Evolutionary conservation across 2,888 invertebrate genomes (phyloP).

Genomic region (Pterostichus niger): DNA sequence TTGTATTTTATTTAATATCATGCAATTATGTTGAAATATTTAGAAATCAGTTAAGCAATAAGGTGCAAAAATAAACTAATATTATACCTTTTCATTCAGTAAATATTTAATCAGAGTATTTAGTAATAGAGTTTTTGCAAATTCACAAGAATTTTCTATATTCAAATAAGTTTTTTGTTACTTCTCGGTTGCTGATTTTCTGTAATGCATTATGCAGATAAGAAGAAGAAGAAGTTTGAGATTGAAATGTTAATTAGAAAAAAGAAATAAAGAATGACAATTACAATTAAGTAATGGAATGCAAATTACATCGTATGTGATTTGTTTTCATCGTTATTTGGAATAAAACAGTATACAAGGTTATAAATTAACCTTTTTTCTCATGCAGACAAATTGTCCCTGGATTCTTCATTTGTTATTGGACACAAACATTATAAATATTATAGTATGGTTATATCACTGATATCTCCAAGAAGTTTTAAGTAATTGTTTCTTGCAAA

Average conservation of each 20-base stretch:
- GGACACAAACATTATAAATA: not conserved
- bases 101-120: too few relatives aligned
- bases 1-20: too few relatives aligned
- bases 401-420: not conserved
- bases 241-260: not conserved
- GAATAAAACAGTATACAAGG: conserved; percentile 32
- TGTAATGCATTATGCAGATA: conserved; percentile 14
- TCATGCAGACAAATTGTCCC: not conserved
- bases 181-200: conserved; percentile 18
- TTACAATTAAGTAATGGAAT: conserved; percentile 24
- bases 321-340: conserved; percentile 44
- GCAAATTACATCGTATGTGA: conserved; percentile 36
- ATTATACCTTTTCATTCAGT: too few relatives aligned
- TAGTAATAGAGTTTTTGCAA: too few relatives aligned
- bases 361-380: conserved; percentile 18
- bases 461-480: not conserved
- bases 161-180: conserved; percentile 18
- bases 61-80: too few relatives aligned
- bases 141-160: not conserved
- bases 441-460: conserved; percentile 5
- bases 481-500: too few relatives aligned
- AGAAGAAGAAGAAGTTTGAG: not conserved
- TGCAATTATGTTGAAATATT: too few relatives aligned
- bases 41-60: too few relatives aligned
- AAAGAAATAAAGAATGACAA: conserved; percentile 15